Evolutionary conservation across 2,797 vertebrate genomes (phyloP), one percentile per base, ranked within the genome.

Genomic region (Liparis tanakae): DNA sequence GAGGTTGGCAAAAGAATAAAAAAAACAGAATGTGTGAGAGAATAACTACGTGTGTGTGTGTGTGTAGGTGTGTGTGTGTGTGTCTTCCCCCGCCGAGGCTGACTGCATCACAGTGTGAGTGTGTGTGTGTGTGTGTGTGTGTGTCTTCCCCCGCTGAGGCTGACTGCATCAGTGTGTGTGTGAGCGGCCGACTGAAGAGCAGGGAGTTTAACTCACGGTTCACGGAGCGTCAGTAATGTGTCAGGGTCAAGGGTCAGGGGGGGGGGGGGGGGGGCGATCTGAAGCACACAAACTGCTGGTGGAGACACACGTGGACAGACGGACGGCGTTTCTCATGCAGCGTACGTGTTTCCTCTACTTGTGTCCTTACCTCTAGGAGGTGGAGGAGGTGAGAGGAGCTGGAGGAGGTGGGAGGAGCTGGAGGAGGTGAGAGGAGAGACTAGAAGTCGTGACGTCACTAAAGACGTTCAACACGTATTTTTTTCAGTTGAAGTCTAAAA

Each of bases 181-280:
- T 44, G 14, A 44, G 14, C 43, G 17, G 43, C 14, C 12, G 5
- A 44, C 4, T 44, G 14, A 44, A 8, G 18, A 18, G 46, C 46
- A 50, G 17, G n/a, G 36, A 36, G 20, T 60, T 30, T 54, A 20
- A 43, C 41, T 30, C 4, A 30, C 25, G 25, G 25, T 30, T 30
- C 25, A 30, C 25, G 25, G 25, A 30, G 25, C 25, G 25, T 30
- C 25, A 30, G 25, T 43, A 76, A 86, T 80, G 64, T 79, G 36
- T 61, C 9, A 7, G 0, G 59, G 22, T 76, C 73, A 77, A 18
- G 61, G 56, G 76, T 70, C 44, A 67, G 53, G 25, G 37, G 62
- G 76, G 41, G 41, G 12, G 62, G 65, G 39, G 63, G 20, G 69
- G 62, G 69, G 82, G 80, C 80, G 25, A 83, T 59, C 36, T 9